A percentile compares a stretch with the other conserved stretches of the same genome.
Conservation (phyloP, 2,888 invertebrate genomes). For the Dryococelus australis region DNA sequence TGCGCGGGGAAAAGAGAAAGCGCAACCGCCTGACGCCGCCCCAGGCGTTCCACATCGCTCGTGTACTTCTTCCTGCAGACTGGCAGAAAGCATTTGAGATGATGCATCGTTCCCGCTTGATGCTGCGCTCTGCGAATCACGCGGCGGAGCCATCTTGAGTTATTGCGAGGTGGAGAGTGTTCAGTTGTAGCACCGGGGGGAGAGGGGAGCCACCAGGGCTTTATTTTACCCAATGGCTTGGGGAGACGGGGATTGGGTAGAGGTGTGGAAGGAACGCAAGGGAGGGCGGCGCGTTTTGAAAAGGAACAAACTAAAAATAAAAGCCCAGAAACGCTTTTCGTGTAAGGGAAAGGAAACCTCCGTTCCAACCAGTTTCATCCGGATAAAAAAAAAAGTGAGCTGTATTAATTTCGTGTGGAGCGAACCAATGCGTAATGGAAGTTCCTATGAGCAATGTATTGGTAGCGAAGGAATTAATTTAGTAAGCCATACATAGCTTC, state of each 20-base stretch:
- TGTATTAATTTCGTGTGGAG: neutral
- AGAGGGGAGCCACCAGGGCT: neutral
- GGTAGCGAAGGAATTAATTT: too few relatives aligned
- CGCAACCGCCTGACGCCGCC: too few relatives aligned
- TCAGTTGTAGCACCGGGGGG: neutral
- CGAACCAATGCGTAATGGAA: neutral
- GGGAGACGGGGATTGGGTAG: neutral
- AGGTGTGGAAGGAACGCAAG: neutral
- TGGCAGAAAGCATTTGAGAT: neutral
- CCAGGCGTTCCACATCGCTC: too few relatives aligned
- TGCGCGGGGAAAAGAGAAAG: too few relatives aligned
- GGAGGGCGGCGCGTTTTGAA: neutral
- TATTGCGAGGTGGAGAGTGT: neutral
- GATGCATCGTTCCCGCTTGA: neutral
- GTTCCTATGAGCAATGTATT: too few relatives aligned
- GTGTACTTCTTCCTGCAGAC: neutral
- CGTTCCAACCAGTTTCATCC: neutral
- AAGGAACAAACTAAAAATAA: neutral
- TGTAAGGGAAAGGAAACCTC: neutral
- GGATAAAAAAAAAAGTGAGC: neutral
- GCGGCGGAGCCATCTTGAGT: neutral
- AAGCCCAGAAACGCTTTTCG: constrained; percentile 7
- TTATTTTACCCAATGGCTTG: neutral
- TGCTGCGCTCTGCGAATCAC: neutral
- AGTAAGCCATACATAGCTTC: too few relatives aligned